phyloP scores from a whole-genome alignment of 2,113 vertebrate species.

The Pungitius pungitius region DNA sequence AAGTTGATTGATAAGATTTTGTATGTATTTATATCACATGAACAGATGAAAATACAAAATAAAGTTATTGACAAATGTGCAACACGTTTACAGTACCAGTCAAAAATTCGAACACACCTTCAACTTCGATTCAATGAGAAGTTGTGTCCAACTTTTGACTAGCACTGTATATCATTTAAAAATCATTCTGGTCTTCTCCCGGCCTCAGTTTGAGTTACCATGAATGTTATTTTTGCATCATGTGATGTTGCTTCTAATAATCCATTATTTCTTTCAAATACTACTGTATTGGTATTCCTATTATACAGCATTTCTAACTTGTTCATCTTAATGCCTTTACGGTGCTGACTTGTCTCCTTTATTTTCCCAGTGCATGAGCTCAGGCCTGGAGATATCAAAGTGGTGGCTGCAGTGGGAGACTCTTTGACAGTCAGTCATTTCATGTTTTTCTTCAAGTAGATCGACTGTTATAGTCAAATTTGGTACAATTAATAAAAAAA shows the following conservation, averaged over 20 bases:
- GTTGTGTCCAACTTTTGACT: no score
- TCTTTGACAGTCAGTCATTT: conserved; percentile 86
- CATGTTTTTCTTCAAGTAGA: not conserved
- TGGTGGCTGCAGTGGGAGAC: conserved; percentile 91
- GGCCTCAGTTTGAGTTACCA: not conserved
- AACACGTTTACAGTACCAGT: not conserved
- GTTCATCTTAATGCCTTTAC: no score
- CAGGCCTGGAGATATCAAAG: conserved; percentile 86
- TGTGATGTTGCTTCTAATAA: not conserved
- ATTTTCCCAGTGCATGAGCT: conserved; percentile 85
- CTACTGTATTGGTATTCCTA: not conserved
- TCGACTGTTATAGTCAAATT: not conserved
- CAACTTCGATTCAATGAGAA: no score
- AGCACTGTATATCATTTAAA: not conserved
- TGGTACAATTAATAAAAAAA: no score
- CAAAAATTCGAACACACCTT: no score
- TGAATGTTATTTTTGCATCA: not conserved
- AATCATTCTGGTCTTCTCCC: not conserved
- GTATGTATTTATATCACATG: not conserved
- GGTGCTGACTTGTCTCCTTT: not conserved
- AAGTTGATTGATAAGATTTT: not conserved
- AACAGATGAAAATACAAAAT: not conserved
- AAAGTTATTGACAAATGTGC: no score
- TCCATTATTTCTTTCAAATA: not conserved
- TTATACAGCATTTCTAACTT: not conserved